phyloP scores from a whole-genome alignment of 2,888 invertebrate genomes.

The Rhagonycha fulva region DNA sequence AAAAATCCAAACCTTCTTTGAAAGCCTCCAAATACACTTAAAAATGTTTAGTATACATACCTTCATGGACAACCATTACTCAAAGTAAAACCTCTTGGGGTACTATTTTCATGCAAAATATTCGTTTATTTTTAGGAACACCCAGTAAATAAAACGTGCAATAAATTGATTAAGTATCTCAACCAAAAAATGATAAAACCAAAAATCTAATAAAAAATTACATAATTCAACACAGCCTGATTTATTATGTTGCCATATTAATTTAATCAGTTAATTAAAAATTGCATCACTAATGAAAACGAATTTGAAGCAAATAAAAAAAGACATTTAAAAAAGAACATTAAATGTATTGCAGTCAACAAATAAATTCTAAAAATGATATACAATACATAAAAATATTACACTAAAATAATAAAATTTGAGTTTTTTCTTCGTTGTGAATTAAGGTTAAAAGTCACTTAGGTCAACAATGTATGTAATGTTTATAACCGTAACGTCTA shows the following conservation, averaged over 20 bases:
- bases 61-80: too few relatives aligned
- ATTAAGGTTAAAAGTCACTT: conserved; percentile 8
- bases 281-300: neutral
- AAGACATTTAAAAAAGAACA: neutral
- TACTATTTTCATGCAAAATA: too few relatives aligned
- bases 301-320: neutral
- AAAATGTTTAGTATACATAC: too few relatives aligned
- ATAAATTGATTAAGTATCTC: neutral
- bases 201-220: neutral
- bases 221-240: neutral
- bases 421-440: neutral
- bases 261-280: neutral
- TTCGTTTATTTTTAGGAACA: too few relatives aligned
- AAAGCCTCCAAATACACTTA: too few relatives aligned
- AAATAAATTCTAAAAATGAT: neutral
- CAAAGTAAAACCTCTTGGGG: too few relatives aligned
- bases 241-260: neutral
- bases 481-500: conserved; percentile 5
- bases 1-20: too few relatives aligned
- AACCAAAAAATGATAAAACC: neutral
- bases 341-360: conserved; percentile 1
- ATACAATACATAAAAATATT: conserved; percentile 2
- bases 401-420: neutral
- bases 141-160: neutral
- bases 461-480: neutral